Conservation (phyloP, 1,140 invertebrate species). For the Micrasema minimum region DNA sequence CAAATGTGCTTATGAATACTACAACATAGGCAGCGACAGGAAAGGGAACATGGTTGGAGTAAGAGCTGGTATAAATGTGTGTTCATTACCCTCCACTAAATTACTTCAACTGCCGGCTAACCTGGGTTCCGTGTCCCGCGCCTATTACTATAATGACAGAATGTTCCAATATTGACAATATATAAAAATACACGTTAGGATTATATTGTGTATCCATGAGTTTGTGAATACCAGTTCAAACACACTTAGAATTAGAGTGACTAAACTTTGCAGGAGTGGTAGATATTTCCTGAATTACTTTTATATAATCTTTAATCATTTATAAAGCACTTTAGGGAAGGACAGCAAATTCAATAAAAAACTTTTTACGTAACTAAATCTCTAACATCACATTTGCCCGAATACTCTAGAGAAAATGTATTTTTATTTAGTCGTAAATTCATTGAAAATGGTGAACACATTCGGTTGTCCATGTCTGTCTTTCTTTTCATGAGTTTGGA, state of each 20-base stretch:
- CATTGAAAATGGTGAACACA: not conserved
- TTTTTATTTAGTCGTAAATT: too few species aligned
- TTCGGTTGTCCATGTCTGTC: not conserved
- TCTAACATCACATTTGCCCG: conserved; percentile 16
- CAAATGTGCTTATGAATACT: conserved; percentile 22
- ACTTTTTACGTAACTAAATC: conserved; percentile 64
- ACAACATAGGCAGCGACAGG: conserved; percentile 12
- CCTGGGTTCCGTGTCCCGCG: not conserved
- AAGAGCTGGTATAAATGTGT: not conserved
- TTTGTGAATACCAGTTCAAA: conserved; percentile 17
- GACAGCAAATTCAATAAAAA: conserved; percentile 70
- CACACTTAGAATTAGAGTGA: conserved; percentile 27
- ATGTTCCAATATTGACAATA: conserved; percentile 7
- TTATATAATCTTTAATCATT: conserved; percentile 60
- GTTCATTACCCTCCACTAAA: not conserved
- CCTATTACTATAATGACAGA: conserved; percentile 28
- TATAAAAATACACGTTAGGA: too few species aligned
- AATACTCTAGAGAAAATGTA: too few species aligned
- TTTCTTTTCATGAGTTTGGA: too few species aligned
- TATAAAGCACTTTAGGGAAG: conserved; percentile 70
- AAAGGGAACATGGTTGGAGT: not conserved
- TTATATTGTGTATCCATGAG: too few species aligned
- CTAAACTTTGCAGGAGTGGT: conserved; percentile 5
- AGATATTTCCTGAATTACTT: conserved; percentile 40
- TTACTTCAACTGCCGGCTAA: not conserved